These are phyloP conservation scores for Lomographa bimaculata DNA, from an alignment of 2,888 invertebrate genomes.

Conservation along the genomic window DNA sequence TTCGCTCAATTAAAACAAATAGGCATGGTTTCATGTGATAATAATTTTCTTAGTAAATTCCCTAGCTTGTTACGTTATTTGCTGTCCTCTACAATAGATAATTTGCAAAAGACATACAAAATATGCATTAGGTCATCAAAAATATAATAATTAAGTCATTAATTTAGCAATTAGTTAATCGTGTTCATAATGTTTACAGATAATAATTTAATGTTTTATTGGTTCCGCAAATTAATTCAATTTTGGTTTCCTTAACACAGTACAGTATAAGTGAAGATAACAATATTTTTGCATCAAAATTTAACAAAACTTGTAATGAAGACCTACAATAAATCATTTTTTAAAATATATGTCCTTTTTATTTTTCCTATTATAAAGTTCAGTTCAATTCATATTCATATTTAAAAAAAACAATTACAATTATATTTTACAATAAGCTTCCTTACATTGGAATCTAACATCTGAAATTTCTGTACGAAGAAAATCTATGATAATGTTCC, in stretches of 20 bases:
- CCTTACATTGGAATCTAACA: too few species aligned
- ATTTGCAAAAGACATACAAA: too few species aligned
- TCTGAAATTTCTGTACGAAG: too few species aligned
- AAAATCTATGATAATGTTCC: too few species aligned
- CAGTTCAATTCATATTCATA: too few species aligned
- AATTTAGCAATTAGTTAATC: conserved; percentile 17
- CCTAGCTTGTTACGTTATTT: conserved; percentile 9
- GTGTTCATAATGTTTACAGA: conserved; percentile 18
- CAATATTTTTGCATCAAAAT: conserved; percentile 74
- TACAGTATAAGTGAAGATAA: conserved; percentile 42
- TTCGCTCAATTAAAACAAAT: conserved; percentile 70
- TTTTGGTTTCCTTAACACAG: conserved; percentile 29
- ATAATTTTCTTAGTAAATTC: conserved; percentile 5
- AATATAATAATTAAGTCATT: conserved; percentile 14
- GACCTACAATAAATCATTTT: conserved; percentile 65
- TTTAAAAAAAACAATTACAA: too few species aligned
- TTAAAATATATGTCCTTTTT: conserved; percentile 37
- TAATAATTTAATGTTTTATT: conserved; percentile 26
- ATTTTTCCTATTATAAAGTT: too few species aligned
- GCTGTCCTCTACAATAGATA: too few species aligned
- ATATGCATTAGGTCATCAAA: conserved; percentile 9
- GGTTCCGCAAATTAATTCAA: conserved; percentile 21
- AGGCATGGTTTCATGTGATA: conserved; percentile 37
- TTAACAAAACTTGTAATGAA: conserved; percentile 64
- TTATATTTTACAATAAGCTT: too few species aligned